These are phyloP conservation scores for Choreutis nemorana DNA, from an alignment of 2,888 invertebrate species.

Conservation along the genomic window DNA sequence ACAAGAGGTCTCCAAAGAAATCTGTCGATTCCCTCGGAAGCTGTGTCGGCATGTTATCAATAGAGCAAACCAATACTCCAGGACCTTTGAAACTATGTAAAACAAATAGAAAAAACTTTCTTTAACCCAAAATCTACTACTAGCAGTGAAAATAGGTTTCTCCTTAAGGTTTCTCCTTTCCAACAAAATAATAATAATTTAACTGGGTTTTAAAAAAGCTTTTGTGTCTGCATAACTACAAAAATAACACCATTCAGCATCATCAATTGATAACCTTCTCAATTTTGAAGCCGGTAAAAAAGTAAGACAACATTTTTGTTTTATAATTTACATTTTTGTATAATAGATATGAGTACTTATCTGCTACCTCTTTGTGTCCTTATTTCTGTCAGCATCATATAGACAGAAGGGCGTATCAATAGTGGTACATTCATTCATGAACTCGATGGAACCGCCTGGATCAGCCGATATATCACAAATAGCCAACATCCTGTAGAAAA, in stretches of 20 bases:
- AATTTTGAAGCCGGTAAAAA: background rate
- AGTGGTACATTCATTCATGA: constrained; percentile 99
- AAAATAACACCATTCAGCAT: background rate
- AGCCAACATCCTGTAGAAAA: constrained; percentile 75
- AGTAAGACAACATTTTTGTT: no score
- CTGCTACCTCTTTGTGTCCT: constrained; percentile 90
- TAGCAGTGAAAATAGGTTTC: no score
- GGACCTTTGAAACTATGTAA: constrained; percentile 87
- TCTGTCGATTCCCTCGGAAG: constrained; percentile 97
- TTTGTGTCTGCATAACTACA: background rate
- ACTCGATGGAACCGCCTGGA: constrained; percentile 98
- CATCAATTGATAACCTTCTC: background rate
- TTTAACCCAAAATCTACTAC: no score
- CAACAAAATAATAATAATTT: background rate
- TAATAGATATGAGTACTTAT: constrained; percentile 1
- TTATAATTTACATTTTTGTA: background rate
- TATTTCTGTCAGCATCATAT: constrained; percentile 99
- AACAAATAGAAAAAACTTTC: constrained; percentile 10
- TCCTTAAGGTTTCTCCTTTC: no score
- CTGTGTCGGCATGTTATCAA: constrained; percentile 99
- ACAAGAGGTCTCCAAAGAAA: constrained; percentile 93
- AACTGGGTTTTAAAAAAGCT: background rate
- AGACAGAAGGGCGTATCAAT: constrained; percentile 99
- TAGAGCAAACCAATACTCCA: constrained; percentile 98
- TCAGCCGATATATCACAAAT: constrained; percentile 99